Evolutionary conservation across 1,140 invertebrate genomes (phyloP).

Genomic region (Lordiphosa clarofinis): DNA sequence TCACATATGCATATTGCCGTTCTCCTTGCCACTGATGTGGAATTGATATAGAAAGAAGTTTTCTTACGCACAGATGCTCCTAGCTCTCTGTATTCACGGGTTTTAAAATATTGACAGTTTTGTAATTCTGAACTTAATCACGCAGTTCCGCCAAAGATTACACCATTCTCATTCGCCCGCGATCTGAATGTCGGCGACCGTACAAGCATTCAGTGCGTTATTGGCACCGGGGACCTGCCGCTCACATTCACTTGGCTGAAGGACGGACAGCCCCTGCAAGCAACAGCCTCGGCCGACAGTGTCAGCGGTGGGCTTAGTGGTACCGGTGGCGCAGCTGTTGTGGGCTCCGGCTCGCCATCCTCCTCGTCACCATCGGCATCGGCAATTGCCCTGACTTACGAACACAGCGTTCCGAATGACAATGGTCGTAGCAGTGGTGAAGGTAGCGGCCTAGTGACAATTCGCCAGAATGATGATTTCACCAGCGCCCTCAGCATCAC

Average conservation of each 20-base stretch:
- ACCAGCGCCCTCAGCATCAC: slow-evolving; percentile 84
- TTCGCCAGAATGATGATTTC: slow-evolving; percentile 85
- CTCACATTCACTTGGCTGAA: slow-evolving; percentile 87
- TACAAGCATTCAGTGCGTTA: slow-evolving; percentile 85
- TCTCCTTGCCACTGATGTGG: slow-evolving; percentile 4
- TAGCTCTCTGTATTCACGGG: too few relatives aligned
- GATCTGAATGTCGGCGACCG: slow-evolving; percentile 85
- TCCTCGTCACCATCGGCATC: slow-evolving; percentile 19
- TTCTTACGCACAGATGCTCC: too few relatives aligned
- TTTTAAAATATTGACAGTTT: too few relatives aligned
- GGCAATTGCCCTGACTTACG: slow-evolving; percentile 18
- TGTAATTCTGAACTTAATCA: slow-evolving; percentile 12
- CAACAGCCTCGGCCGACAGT: slow-evolving; percentile 33
- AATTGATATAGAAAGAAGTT: too few relatives aligned
- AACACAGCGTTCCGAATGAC: slow-evolving; percentile 45
- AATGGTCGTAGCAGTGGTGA: slow-evolving; percentile 63
- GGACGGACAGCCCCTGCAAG: slow-evolving; percentile 81
- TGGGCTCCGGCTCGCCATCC: slow-evolving; percentile 31
- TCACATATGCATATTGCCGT: slow-evolving; percentile 2
- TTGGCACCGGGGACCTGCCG: slow-evolving; percentile 86
- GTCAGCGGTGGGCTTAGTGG: slow-evolving; percentile 60
- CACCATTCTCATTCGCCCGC: slow-evolving; percentile 84
- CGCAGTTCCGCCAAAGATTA: slow-evolving; percentile 85
- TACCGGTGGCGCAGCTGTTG: slow-evolving; percentile 59
- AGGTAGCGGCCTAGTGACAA: slow-evolving; percentile 80